Evolutionary conservation across 2,888 invertebrate genomes (phyloP).

Genomic region (Tetropium fuscum): DNA sequence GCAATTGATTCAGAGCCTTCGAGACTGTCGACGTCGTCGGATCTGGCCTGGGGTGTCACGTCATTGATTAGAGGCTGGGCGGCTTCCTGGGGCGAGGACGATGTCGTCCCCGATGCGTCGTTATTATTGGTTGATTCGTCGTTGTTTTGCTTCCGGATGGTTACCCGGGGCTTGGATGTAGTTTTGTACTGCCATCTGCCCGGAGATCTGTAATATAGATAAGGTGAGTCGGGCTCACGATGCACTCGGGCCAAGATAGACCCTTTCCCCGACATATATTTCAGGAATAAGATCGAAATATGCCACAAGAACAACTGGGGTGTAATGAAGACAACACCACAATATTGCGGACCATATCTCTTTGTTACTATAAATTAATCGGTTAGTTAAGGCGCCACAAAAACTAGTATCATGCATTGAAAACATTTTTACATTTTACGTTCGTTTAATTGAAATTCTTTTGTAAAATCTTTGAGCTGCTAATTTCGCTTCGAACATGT

Average conservation of each 20-base stretch:
- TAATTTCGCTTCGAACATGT: too few species aligned
- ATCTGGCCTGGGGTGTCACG: slow-evolving; percentile 70
- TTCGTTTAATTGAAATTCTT: too few species aligned
- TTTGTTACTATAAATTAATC: too few species aligned
- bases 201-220: slow-evolving; percentile 69
- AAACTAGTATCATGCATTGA: too few species aligned
- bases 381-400: too few species aligned
- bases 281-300: too few species aligned
- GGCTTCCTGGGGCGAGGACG: slow-evolving; percentile 49
- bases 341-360: too few species aligned
- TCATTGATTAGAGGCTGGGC: slow-evolving; percentile 64
- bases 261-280: slow-evolving; percentile 24
- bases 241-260: slow-evolving; percentile 27
- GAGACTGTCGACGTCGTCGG: slow-evolving; percentile 71
- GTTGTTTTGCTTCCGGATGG: slow-evolving; percentile 77
- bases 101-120: slow-evolving; percentile 50
- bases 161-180: slow-evolving; percentile 87
- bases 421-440: too few species aligned
- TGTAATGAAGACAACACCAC: too few species aligned
- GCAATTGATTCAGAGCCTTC: slow-evolving; percentile 81
- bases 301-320: too few species aligned
- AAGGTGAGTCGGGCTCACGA: slow-evolving; percentile 30
- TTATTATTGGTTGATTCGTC: slow-evolving; percentile 67
- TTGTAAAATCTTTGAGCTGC: too few species aligned
- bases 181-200: slow-evolving; percentile 94